These are phyloP conservation scores for Elanoides forficatus DNA, from an alignment of 2,113 vertebrate species.

Conservation along the genomic window DNA sequence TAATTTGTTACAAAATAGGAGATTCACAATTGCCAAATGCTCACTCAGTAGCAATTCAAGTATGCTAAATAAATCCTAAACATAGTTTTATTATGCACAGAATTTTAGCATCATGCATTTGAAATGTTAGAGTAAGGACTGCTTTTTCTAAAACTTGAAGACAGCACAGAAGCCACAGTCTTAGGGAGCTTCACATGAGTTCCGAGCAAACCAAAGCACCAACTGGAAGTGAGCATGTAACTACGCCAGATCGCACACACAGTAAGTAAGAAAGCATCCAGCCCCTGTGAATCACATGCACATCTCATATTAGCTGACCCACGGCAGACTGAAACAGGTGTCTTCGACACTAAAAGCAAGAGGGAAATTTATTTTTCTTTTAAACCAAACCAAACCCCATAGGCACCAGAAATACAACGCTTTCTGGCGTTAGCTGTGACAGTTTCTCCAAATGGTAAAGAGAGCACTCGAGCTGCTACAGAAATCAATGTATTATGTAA, in stretches of 20 bases:
- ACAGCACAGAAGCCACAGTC: neutral
- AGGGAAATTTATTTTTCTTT: neutral
- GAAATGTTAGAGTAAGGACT: neutral
- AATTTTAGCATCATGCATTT: neutral
- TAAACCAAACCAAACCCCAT: too few species aligned
- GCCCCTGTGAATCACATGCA: fast-evolving
- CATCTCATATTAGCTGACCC: neutral
- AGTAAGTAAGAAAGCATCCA: neutral
- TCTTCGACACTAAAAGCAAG: neutral
- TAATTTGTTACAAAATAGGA: neutral
- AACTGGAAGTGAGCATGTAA: fast-evolving
- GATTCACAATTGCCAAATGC: neutral
- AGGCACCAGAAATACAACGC: neutral
- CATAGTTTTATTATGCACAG: neutral
- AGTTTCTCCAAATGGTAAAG: neutral
- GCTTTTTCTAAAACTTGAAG: neutral
- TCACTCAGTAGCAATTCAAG: neutral
- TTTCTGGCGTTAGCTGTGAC: neutral
- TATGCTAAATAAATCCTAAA: neutral
- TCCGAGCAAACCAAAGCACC: neutral
- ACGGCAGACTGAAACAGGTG: neutral
- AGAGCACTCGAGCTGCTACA: neutral
- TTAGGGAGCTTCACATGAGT: too few species aligned
- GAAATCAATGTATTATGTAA: neutral
- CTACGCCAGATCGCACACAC: neutral